Evolutionary conservation across 1,140 invertebrate genomes (phyloP), one percentile per base, ranked within the genome.

Genomic region (Atta colombica): DNA sequence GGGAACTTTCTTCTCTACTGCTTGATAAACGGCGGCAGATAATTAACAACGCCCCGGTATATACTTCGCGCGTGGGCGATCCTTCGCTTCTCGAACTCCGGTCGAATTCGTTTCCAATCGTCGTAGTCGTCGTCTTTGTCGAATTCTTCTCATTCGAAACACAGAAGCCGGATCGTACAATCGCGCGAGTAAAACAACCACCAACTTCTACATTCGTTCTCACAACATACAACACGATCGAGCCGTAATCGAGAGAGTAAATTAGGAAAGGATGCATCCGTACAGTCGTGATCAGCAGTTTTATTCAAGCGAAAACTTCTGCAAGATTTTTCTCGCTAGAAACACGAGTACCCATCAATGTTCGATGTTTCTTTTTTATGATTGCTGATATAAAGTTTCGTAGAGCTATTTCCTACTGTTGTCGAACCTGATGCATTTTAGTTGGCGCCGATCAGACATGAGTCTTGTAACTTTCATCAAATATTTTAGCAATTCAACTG

Each of bases 21-120:
- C 65, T 88, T 92, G 91, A 92, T 91, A 91, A 91, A 91, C 90
- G 91, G 85, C 90, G 86, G 78, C 77, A 81, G 90, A 92, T 93
- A 93, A 93, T 93, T 91, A 92, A 93, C 92, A 92, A 91, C 87
- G 85, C 51, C 65, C n/a, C 86, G 82, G 77, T 77, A 69, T 65
- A 49, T 72, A 51, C n/a, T 72, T 58, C 66, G 68, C 69, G 89
- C 89, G 91, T 92, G 85, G 91, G 91, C 88, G 91, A 91, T 89
- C 74, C 72, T 84, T 87, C 68, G 87, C 65, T 87, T 75, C 78
- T 77, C 84, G 28, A 91, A 86, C 51, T 85, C 65, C 77, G 63
- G 8, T 51, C 81, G 81, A 72, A 89, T 87, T 74, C 71, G 72
- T 77, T 77, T 61, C 53, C 68, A 69, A 85, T 87, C 81, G 35